These are phyloP conservation scores for Bedellia somnulentella DNA, from an alignment of 2,888 invertebrate genomes.

Conservation along the genomic window DNA sequence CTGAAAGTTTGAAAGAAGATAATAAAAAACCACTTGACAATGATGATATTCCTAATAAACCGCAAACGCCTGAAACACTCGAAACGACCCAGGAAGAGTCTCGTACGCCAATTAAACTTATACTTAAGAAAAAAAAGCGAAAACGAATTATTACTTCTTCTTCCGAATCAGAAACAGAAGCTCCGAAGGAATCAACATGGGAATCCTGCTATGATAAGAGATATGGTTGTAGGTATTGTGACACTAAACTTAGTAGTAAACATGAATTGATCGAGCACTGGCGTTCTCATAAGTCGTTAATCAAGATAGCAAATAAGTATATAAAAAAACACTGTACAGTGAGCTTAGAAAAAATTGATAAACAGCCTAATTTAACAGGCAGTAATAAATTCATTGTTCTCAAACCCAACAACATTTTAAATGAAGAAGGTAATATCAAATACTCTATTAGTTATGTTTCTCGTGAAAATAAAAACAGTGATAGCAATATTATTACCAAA, in stretches of 20 bases:
- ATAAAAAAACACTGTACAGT: constrained; percentile 21
- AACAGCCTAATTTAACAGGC: constrained; percentile 25
- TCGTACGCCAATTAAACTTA: no score
- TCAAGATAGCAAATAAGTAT: constrained; percentile 16
- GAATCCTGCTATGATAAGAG: constrained; percentile 8
- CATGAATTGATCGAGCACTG: constrained; percentile 13
- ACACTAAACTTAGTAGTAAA: constrained; percentile 10
- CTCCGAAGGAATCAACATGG: constrained; percentile 6
- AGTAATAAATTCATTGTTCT: constrained; percentile 20
- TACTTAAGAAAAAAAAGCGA: no score
- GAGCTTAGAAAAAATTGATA: constrained; percentile 22
- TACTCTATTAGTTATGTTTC: constrained; percentile 22
- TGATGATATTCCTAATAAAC: background rate
- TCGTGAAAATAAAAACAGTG: constrained; percentile 6
- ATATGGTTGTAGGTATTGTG: constrained; percentile 12
- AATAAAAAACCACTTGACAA: background rate
- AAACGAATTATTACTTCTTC: no score
- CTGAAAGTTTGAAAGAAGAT: background rate
- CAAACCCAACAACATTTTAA: constrained; percentile 20
- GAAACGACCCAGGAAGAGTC: no score
- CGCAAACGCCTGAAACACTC: no score
- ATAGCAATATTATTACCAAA: constrained; percentile 8
- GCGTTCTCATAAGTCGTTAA: constrained; percentile 15
- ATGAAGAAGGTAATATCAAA: constrained; percentile 14
- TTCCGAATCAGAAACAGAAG: constrained; percentile 16